Base-by-base conservation (phyloP, 2,888 invertebrate species). In the Idaea aversata region DNA sequence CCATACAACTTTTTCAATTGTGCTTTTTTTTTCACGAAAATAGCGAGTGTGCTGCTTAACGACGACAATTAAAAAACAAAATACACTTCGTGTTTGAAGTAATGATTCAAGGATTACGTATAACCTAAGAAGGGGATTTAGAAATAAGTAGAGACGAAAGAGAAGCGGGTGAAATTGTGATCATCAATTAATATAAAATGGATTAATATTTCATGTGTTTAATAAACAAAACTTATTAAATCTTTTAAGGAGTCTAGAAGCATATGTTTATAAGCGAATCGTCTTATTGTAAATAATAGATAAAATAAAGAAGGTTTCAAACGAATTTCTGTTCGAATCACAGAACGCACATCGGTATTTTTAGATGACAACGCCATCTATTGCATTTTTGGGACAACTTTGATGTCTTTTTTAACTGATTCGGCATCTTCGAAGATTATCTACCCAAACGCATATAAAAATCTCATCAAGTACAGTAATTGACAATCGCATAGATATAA, bases 1-100 rank as follows among this genome's bases (percentile, higher is more conserved):
- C 92, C 93, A 91, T 91, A 90, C 87, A 90, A 91, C 87, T 87
- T 90, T 77, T 88, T 81, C 83, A 83, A 83, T 88, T 80, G 90
- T 91, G 91, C 89, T 86, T 79, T 81, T 79, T n/a, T 81, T 77
- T 84, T 84, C 76, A 81, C 84, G 72, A 72, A 82, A 77, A 84
- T 88, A 87, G 87, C 87, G 76, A 80, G 79, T 81, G 76, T 85
- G 85, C 82, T 78, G 65, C 67, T 70, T 71, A 59, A 64, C 58
- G 62, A 66, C 66, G 63, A 64, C 59, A 62, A 59, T 15, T 47
- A 38, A 62, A 62, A 13, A 16, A 47, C 47, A 13, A n/a, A n/a
- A n/a, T 47, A 3, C 36, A 5, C 4, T 3, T 47, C 25, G 25
- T 25, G 25, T 25, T 25, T 25, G 25, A 25, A 25, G 25, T 25